These are phyloP conservation scores for Bettongia penicillata DNA, from an alignment of 2,113 vertebrate species.

Conservation along the genomic window DNA sequence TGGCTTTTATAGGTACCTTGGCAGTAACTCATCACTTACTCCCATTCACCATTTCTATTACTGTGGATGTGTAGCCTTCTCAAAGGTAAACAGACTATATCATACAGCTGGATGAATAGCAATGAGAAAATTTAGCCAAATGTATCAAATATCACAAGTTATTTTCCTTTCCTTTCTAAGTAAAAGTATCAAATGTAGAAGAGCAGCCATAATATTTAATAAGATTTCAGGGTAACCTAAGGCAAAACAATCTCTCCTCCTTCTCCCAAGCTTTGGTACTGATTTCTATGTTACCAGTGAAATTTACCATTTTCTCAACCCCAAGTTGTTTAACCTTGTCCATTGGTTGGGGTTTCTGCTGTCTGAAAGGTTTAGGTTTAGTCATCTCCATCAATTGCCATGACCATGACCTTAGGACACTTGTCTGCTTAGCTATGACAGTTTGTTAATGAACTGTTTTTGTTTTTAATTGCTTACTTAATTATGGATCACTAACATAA, in stretches of 20 bases:
- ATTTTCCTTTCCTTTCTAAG: constrained; percentile 51
- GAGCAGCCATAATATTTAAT: neutral
- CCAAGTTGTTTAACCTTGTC: constrained; percentile 1
- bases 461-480: constrained; percentile 92
- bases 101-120: constrained; percentile 9
- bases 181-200: constrained; percentile 13
- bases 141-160: constrained; percentile 25
- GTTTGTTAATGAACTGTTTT: constrained; percentile 90
- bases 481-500: constrained; percentile 88
- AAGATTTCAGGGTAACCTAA: neutral
- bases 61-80: neutral
- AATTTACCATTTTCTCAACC: constrained; percentile 70
- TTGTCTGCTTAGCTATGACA: constrained; percentile 85
- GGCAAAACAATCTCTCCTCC: neutral
- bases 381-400: constrained; percentile 76
- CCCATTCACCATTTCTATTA: constrained; percentile 52
- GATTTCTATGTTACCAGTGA: constrained; percentile 31
- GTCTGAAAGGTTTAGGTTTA: constrained; percentile 71
- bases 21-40: constrained; percentile 18
- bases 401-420: constrained; percentile 85
- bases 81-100: constrained; percentile 39
- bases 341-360: constrained; percentile 68
- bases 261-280: constrained; percentile 16
- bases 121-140: neutral
- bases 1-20: neutral